Percentiles rank a stretch among this genome's conserved stretches.
Conservation (phyloP, 2,888 invertebrate species). For the Thysanoteuthis rhombus region DNA sequence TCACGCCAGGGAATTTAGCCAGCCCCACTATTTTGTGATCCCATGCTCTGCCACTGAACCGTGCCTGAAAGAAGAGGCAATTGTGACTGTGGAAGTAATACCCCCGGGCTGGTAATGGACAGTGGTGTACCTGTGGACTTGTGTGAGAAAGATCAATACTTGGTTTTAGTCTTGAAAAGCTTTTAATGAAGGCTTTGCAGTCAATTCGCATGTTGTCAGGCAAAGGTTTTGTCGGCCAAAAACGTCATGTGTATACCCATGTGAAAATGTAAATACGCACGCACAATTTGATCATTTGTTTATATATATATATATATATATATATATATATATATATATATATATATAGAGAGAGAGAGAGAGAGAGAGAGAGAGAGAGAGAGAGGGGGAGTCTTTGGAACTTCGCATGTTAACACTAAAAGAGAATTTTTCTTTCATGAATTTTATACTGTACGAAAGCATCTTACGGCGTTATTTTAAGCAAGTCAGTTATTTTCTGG, state of each 20-base stretch:
- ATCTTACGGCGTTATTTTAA: too few species aligned
- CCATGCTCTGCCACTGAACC: background rate
- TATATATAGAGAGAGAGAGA: background rate
- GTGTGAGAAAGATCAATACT: background rate
- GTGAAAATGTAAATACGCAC: background rate
- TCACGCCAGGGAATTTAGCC: too few species aligned
- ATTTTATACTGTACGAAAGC: too few species aligned
- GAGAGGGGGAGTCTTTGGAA: too few species aligned
- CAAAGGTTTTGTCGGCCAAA: background rate
- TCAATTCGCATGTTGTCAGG: background rate
- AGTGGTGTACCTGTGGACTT: background rate
- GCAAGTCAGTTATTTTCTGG: too few species aligned
- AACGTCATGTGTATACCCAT: background rate
- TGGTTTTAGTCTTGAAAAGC: background rate
- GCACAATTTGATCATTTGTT: background rate
- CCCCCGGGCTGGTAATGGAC: background rate
- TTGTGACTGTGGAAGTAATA: background rate
- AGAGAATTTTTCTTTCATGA: too few species aligned
- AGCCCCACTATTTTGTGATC: background rate
- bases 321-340: background rate
- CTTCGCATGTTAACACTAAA: too few species aligned
- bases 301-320: background rate
- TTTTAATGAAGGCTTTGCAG: background rate
- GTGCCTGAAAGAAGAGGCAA: background rate
- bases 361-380: too few species aligned